Percentiles rank a stretch among this genome's conserved stretches.
These are phyloP conservation scores for Furcifer pardalis DNA, from an alignment of 2,797 vertebrate species.

Conservation along the genomic window DNA sequence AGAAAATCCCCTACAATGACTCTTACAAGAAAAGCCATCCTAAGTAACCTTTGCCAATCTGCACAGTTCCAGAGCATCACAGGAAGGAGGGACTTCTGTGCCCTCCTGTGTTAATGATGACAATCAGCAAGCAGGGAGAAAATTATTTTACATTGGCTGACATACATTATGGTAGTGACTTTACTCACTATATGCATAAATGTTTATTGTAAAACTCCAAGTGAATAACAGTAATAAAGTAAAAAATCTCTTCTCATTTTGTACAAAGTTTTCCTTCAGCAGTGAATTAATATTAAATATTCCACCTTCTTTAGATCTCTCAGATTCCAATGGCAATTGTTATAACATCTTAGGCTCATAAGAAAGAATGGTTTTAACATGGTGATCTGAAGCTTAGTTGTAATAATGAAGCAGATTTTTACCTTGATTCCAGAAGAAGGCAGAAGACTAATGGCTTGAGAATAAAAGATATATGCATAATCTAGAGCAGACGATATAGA, in stretches of 20 bases:
- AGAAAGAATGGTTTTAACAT: constrained; percentile 26
- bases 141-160: constrained; percentile 7
- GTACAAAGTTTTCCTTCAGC: constrained; percentile 19
- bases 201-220: constrained; percentile 38
- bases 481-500: constrained; percentile 45
- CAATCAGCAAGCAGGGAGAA: background rate
- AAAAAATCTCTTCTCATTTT: background rate
- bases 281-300: constrained; percentile 19
- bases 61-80: too few species aligned
- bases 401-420: constrained; percentile 40
- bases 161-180: constrained; percentile 22
- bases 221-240: background rate
- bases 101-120: background rate
- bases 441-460: constrained; percentile 33
- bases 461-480: constrained; percentile 30
- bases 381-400: constrained; percentile 47
- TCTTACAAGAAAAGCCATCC: too few species aligned
- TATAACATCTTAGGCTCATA: constrained; percentile 9
- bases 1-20: too few species aligned
- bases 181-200: background rate
- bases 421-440: constrained; percentile 7
- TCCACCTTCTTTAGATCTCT: constrained; percentile 36
- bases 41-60: too few species aligned
- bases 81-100: too few species aligned
- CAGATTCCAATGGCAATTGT: constrained; percentile 20